Percentiles rank a stretch among this genome's conserved stretches.
Evolutionary conservation across 2,113 vertebrate species (phyloP).

Genomic region (Holacanthus passer): DNA sequence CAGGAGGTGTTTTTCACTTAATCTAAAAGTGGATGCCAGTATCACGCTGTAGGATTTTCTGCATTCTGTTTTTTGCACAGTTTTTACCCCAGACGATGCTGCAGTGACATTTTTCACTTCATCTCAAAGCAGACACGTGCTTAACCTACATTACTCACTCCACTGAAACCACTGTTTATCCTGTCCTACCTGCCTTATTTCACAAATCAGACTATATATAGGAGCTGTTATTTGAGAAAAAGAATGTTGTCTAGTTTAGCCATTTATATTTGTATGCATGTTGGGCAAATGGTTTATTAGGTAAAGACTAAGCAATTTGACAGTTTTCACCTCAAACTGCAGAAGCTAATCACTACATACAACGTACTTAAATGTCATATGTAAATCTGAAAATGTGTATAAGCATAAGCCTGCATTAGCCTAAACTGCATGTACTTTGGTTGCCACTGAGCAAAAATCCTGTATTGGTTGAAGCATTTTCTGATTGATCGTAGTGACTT

Average conservation of each 20-base stretch:
- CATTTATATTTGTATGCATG: not conserved
- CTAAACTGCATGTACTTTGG: not conserved
- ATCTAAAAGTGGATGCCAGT: conserved; percentile 30
- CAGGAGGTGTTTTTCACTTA: conserved; percentile 38
- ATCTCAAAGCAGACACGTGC: conserved; percentile 21
- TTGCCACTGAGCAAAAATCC: not conserved
- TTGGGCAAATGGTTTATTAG: not conserved
- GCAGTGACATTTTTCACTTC: conserved; percentile 10
- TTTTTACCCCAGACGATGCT: conserved; percentile 16
- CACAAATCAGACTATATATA: not conserved
- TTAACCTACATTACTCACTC: conserved; percentile 28
- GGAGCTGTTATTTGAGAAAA: not conserved
- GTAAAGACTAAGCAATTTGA: not conserved
- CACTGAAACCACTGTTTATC: not conserved
- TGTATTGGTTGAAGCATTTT: not conserved
- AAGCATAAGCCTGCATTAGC: not conserved
- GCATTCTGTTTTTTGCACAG: conserved; percentile 1
- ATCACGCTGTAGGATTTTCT: conserved; percentile 5
- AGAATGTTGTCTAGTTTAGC: not conserved
- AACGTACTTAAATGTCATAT: not conserved
- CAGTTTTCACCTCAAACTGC: not conserved
- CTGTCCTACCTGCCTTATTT: not conserved
- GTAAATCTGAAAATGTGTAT: not conserved
- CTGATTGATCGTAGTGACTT: not conserved
- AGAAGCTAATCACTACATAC: not conserved